These are phyloP conservation scores for Epinotia bilunana DNA, from an alignment of 2,888 invertebrate species.

Conservation along the genomic window DNA sequence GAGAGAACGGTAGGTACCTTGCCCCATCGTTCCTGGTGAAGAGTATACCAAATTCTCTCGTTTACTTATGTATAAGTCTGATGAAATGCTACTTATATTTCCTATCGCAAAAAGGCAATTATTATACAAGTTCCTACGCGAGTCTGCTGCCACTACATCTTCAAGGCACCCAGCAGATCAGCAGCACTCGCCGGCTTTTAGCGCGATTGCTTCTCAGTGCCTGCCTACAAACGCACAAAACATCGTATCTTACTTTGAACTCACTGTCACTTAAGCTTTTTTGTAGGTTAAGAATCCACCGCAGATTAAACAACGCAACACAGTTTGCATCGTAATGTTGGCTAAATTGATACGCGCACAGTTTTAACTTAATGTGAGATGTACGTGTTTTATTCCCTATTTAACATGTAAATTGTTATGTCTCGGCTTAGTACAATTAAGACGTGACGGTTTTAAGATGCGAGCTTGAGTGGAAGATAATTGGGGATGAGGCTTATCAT, in stretches of 20 bases:
- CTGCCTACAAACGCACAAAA: background rate
- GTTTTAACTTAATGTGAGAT: conserved; percentile 24
- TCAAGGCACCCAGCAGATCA: conserved; percentile 40
- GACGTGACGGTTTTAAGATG: conserved; percentile 10
- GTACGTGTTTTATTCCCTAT: conserved; percentile 20
- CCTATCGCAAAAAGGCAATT: background rate
- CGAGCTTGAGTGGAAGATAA: background rate
- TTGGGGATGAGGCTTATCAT: conserved; percentile 4
- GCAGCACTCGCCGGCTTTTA: conserved; percentile 40
- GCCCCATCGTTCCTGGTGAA: too few relatives aligned
- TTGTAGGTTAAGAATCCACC: background rate
- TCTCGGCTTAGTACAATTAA: conserved; percentile 10
- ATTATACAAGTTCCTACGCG: background rate
- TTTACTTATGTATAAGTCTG: too few relatives aligned
- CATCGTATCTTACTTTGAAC: background rate
- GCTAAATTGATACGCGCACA: conserved; percentile 32
- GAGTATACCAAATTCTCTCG: too few relatives aligned
- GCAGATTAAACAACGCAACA: conserved; percentile 39
- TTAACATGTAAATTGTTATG: conserved; percentile 22
- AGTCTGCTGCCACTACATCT: conserved; percentile 31
- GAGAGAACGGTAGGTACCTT: too few relatives aligned
- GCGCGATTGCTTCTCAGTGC: conserved; percentile 42
- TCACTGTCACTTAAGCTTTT: background rate
- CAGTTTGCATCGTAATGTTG: conserved; percentile 40
- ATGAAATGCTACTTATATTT: background rate